phyloP scores from a whole-genome alignment of 2,113 vertebrate species.

The Megaptera novaeangliae region DNA sequence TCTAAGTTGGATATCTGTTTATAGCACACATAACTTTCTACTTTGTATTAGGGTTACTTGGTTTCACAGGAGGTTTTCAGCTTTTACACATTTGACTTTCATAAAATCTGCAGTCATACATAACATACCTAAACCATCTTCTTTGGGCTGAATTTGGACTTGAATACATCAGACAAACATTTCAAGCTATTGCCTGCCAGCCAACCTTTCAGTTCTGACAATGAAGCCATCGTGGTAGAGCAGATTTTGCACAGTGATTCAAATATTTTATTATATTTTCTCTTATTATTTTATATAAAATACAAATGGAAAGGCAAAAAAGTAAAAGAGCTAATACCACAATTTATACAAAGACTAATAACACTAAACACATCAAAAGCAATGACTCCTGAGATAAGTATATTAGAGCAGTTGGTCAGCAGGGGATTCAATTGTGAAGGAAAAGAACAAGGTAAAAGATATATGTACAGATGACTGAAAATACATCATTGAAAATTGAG shows the following conservation, averaged over 20 bases:
- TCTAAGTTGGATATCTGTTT: background rate
- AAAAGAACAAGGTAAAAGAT: background rate
- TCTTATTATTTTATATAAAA: constrained; percentile 37
- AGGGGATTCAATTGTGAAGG: background rate
- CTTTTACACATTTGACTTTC: constrained; percentile 10
- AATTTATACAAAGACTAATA: background rate
- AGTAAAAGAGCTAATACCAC: background rate
- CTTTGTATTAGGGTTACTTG: constrained; percentile 6
- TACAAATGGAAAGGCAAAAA: background rate
- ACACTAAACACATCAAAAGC: background rate
- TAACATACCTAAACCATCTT: background rate
- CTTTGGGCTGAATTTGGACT: constrained; percentile 2
- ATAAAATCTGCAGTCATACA: constrained; percentile 3
- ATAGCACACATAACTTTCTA: background rate
- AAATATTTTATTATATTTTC: constrained; percentile 26
- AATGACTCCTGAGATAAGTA: background rate
- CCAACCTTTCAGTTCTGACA: background rate
- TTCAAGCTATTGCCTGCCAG: background rate
- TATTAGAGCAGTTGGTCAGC: background rate
- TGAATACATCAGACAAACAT: constrained; percentile 21
- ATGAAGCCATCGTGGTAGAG: background rate
- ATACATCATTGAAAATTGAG: background rate
- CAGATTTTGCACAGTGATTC: constrained; percentile 21
- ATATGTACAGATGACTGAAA: background rate
- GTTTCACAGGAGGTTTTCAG: background rate